Evolutionary conservation across 2,113 vertebrate genomes (phyloP).

Genomic region (Meles meles): DNA sequence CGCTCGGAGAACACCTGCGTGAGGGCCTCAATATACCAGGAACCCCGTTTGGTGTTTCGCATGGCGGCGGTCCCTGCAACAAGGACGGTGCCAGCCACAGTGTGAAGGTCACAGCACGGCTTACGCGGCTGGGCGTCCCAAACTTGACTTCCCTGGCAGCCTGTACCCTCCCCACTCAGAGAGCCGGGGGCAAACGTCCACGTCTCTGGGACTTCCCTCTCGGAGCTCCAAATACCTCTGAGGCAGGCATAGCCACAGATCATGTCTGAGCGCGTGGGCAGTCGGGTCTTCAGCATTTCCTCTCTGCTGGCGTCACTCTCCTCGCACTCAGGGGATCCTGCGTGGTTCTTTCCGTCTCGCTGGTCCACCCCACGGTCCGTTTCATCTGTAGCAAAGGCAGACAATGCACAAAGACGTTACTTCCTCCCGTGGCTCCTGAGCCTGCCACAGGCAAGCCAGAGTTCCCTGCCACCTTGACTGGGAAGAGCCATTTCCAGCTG

Average conservation of each 20-base stretch:
- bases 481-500: constrained; percentile 34
- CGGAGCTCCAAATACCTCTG: constrained; percentile 88
- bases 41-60: constrained; percentile 96
- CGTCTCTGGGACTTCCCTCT: no score
- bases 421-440: neutral
- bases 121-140: neutral
- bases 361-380: constrained; percentile 93
- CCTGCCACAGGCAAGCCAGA: neutral
- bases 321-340: constrained; percentile 85
- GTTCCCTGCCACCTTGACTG: neutral
- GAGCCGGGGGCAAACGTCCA: accelerated
- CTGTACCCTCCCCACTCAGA: neutral
- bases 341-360: constrained; percentile 87
- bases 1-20: constrained; percentile 87
- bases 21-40: constrained; percentile 97
- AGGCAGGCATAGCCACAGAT: constrained; percentile 97
- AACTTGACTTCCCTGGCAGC: accelerated
- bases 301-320: constrained; percentile 90
- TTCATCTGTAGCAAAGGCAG: constrained; percentile 74
- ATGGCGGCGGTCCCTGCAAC: constrained; percentile 93
- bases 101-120: neutral
- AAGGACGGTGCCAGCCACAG: accelerated
- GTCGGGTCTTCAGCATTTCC: constrained; percentile 85
- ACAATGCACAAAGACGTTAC: neutral
- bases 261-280: constrained; percentile 96